Evolutionary conservation across 2,797 vertebrate species (phyloP).

Genomic region (Emys orbicularis): DNA sequence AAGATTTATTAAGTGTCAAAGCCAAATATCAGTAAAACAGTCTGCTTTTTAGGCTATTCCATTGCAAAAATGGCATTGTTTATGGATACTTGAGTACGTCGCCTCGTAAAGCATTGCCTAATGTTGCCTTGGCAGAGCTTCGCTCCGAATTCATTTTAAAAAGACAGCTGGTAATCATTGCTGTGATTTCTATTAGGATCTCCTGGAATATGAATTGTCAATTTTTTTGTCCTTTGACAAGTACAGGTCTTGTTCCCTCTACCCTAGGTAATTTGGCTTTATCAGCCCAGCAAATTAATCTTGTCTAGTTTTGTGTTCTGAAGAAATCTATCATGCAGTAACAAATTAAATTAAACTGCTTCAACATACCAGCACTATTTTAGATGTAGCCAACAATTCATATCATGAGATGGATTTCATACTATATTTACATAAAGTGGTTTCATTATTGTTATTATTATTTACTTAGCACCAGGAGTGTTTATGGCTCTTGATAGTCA

Average conservation of each 20-base stretch:
- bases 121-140: conserved; percentile 29
- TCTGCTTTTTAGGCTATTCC: neutral
- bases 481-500: neutral
- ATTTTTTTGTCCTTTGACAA: conserved; percentile 26
- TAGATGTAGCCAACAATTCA: conserved; percentile 1
- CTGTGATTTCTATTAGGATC: conserved; percentile 41
- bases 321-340: conserved; percentile 41
- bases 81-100: neutral
- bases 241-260: conserved; percentile 29
- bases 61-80: conserved; percentile 1
- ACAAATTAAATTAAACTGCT: conserved; percentile 60
- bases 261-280: conserved; percentile 59
- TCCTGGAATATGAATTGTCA: conserved; percentile 2
- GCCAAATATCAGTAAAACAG: neutral
- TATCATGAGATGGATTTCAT: conserved; percentile 33
- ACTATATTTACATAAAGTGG: neutral
- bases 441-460: neutral
- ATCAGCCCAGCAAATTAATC: conserved; percentile 60
- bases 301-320: conserved; percentile 56
- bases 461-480: neutral
- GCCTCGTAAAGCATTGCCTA: neutral
- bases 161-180: neutral
- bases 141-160: neutral
- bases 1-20: conserved; percentile 1
- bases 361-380: conserved; percentile 42